A percentile compares a stretch with the other conserved stretches of the same genome.
Conservation (phyloP, 2,797 vertebrate species). For the Melanitta fusca region DNA sequence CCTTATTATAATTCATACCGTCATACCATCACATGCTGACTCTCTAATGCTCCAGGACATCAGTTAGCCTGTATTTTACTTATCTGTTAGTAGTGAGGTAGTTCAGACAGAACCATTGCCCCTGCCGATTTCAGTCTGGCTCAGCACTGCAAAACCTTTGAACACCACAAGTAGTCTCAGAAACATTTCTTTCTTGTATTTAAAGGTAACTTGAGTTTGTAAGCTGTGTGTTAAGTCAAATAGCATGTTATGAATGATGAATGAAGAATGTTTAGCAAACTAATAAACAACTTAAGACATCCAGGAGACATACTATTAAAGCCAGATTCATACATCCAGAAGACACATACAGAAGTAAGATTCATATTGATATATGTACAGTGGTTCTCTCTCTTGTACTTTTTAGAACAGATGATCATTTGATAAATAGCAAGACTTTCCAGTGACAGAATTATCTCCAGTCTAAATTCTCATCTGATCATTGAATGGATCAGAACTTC, state of each 20-base stretch:
- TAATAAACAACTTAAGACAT: background rate
- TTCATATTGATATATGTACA: background rate
- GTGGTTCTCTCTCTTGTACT: background rate
- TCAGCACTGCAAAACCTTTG: background rate
- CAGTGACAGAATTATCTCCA: background rate
- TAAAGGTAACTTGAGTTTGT: background rate
- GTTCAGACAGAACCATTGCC: background rate
- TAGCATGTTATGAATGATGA: background rate
- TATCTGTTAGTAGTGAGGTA: background rate
- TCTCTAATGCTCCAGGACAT: background rate
- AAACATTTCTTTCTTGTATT: background rate
- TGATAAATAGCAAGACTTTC: background rate
- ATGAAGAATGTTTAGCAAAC: background rate
- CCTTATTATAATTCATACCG: background rate
- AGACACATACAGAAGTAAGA: background rate
- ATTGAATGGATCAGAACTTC: conserved; percentile 10
- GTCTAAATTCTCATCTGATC: background rate
- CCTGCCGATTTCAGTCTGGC: background rate
- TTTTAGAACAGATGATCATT: background rate
- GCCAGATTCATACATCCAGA: background rate
- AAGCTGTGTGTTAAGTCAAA: background rate
- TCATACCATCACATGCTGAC: background rate
- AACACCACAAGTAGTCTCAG: background rate
- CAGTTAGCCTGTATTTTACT: background rate
- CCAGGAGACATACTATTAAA: background rate